Percentiles rank a stretch among this genome's conserved stretches.
Evolutionary conservation across 2,113 vertebrate genomes (phyloP).

Genomic region (Genyomyrus donnyi): DNA sequence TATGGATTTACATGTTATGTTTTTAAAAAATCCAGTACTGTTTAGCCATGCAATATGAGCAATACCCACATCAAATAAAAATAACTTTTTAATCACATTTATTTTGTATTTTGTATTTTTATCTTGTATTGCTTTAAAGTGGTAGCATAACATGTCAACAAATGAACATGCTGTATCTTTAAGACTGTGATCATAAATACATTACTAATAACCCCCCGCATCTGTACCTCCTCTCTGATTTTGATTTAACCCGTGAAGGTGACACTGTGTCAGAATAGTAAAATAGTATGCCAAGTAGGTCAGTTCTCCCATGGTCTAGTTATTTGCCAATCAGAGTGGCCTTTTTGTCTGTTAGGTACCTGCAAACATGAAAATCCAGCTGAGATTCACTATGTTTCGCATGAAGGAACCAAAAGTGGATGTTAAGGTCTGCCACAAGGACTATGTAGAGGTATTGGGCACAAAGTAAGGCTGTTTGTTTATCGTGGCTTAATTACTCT

Average conservation of each 20-base stretch:
- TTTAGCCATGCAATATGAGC: background rate
- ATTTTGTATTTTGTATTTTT: background rate
- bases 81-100: background rate
- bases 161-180: background rate
- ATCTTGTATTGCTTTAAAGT: background rate
- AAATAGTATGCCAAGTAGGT: background rate
- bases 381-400: slow-evolving; percentile 62
- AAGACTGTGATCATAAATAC: background rate
- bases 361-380: slow-evolving; percentile 40
- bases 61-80: background rate
- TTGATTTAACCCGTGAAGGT: background rate
- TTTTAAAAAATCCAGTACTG: background rate
- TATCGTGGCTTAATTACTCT: background rate
- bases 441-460: slow-evolving; percentile 55
- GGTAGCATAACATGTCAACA: background rate
- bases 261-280: background rate
- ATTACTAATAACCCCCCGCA: background rate
- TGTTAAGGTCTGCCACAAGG: slow-evolving; percentile 53
- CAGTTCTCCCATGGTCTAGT: background rate
- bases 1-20: background rate
- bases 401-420: slow-evolving; percentile 63
- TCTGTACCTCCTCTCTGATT: background rate
- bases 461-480: slow-evolving; percentile 46
- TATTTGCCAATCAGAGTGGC: background rate
- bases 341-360: slow-evolving; percentile 44